phyloP scores from a whole-genome alignment of 2,888 invertebrate genomes.

The Agrochola lota region DNA sequence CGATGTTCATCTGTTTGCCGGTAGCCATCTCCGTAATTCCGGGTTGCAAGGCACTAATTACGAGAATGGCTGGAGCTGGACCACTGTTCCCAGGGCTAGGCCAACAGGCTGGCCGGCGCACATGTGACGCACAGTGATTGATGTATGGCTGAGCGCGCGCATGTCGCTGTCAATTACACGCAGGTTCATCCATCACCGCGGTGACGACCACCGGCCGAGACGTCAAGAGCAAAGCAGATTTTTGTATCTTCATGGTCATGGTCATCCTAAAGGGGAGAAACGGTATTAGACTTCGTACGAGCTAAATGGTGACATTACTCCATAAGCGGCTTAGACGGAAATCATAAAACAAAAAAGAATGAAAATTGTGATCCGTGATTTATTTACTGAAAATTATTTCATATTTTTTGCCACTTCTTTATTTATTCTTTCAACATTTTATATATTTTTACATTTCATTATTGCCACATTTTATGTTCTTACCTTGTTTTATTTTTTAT shows the following conservation, averaged over 20 bases:
- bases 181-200: slow-evolving; percentile 74
- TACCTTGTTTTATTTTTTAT: no score
- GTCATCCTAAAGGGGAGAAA: background rate
- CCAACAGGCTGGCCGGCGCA: slow-evolving; percentile 2
- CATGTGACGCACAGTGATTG: slow-evolving; percentile 60
- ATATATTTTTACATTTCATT: no score
- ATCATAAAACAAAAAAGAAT: background rate
- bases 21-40: slow-evolving; percentile 5
- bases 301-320: background rate
- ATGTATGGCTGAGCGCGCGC: slow-evolving; percentile 64
- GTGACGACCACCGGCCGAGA: slow-evolving; percentile 55
- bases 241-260: slow-evolving; percentile 33
- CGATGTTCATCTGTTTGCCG: background rate
- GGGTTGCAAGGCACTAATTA: slow-evolving; percentile 50
- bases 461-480: no score
- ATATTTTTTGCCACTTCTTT: no score
- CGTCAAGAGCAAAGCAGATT: slow-evolving; percentile 26
- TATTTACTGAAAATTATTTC: no score
- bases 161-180: slow-evolving; percentile 77
- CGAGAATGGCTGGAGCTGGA: slow-evolving; percentile 24
- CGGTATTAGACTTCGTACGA: background rate
- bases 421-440: no score
- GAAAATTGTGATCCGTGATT: background rate
- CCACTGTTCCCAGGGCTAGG: slow-evolving; percentile 39
- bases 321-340: background rate